phyloP scores from a whole-genome alignment of 2,888 invertebrate species.

The Clivina fossor region DNA sequence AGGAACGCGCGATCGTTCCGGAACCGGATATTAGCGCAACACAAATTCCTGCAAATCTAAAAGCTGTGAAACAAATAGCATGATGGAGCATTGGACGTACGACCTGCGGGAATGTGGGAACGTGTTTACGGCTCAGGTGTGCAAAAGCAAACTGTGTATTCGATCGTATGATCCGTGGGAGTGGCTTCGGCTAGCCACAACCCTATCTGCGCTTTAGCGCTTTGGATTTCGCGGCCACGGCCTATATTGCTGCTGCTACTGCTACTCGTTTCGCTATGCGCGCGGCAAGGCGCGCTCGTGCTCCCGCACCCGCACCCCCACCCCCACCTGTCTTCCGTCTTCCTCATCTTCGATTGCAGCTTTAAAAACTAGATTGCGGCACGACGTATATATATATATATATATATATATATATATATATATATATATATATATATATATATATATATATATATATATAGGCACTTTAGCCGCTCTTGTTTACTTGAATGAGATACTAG shows the following conservation, averaged over 20 bases:
- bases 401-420: too few relatives aligned
- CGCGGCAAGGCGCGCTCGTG: too few relatives aligned
- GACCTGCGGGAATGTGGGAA: conserved; percentile 29
- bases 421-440: too few relatives aligned
- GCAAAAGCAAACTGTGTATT: conserved; percentile 41
- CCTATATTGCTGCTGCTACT: too few relatives aligned
- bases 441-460: too few relatives aligned
- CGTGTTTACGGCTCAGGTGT: conserved; percentile 51
- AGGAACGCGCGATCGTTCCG: not conserved
- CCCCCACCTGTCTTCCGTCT: not conserved
- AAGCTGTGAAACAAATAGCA: conserved; percentile 47
- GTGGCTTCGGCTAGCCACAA: conserved; percentile 49
- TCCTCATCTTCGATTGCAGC: too few relatives aligned
- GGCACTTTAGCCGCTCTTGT: conserved; percentile 1
- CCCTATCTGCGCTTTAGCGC: conserved; percentile 35
- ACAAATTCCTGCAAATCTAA: conserved; percentile 37
- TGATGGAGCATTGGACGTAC: conserved; percentile 39
- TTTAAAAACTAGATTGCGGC: conserved; percentile 12
- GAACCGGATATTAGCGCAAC: conserved; percentile 1
- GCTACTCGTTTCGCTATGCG: too few relatives aligned
- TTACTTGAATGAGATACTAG: conserved; percentile 4
- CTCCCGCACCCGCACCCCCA: not conserved
- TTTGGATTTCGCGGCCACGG: conserved; percentile 36
- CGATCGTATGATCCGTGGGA: conserved; percentile 48
- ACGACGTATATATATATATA: too few relatives aligned